Evolutionary conservation across 2,888 invertebrate genomes (phyloP), one percentile per base, ranked within the genome.

Genomic region (Leucania comma): DNA sequence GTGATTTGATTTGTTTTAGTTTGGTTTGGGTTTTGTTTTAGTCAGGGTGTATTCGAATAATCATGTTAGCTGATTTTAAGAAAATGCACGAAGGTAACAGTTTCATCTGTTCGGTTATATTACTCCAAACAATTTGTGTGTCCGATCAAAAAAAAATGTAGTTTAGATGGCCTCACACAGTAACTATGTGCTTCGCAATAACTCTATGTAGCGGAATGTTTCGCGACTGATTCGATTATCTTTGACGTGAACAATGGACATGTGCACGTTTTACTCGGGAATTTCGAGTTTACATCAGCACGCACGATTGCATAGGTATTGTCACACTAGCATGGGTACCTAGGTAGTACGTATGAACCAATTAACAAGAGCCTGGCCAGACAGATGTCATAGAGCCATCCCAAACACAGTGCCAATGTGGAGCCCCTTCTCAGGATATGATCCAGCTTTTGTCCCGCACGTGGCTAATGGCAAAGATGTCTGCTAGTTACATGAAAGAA

Each of bases 221-320:
- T 35, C 22, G 59, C 26, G 20, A 59, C 20, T 59, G 22, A 32
- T 65, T 24, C 32, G 8, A 59, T 48, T 24, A 46, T 59, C 24
- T 48, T 20, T 24, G 46, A 32, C 24, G 9, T 46, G 20, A 24
- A 42, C n/a, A 57, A 22, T 22, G 14, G n/a, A 35, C n/a, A 22
- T 17, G 22, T 8, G 12, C 35, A 17, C 57, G 32, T n/a, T 32
- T 32, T 22, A 35, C n/a, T 26, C 54, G 17, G 24, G 24, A 26
- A 54, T 54, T 26, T 24, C 8, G 26, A 26, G 26, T 29, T 42
- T 26, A 3, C 17, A 32, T 32, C 56, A 29, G n/a, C 9, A 48
- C 9, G 46, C 53, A 26, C 9, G 17, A 17, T 3, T 26, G 53
- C 26, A 26, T 53, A 24, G 50, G 12, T 48, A n/a, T 24, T 51